Evolutionary conservation across 1,140 invertebrate species (phyloP).

Genomic region (Neotoxoptera formosana): DNA sequence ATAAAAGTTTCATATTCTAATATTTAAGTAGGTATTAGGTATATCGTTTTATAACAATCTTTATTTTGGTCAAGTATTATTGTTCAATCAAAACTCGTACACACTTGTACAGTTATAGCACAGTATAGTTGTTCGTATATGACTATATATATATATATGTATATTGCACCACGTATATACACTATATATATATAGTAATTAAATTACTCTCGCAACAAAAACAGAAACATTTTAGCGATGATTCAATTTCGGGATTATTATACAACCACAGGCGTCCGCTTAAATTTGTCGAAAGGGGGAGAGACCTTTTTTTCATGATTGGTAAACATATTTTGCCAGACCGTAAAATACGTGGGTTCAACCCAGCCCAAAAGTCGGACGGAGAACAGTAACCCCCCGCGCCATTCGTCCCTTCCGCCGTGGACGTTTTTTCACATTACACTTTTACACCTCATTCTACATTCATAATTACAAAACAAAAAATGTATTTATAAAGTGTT

Average conservation of each 20-base stretch:
- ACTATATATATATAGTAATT: background rate
- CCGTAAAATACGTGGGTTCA: background rate
- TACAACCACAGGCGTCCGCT: background rate
- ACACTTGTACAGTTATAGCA: background rate
- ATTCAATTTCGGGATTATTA: conserved; percentile 26
- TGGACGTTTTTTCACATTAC: background rate
- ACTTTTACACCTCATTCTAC: background rate
- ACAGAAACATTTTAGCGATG: background rate
- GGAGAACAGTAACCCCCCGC: background rate
- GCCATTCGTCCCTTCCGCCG: background rate
- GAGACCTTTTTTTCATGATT: background rate
- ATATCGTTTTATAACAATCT: background rate
- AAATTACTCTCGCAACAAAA: background rate
- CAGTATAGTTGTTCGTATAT: background rate
- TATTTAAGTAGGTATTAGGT: background rate
- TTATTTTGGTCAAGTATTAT: background rate
- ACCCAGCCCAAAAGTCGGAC: background rate
- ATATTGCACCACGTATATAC: background rate
- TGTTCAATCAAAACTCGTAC: background rate
- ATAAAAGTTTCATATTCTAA: background rate
- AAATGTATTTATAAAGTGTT: background rate
- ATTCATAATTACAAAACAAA: conserved; percentile 4
- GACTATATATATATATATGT: no score
- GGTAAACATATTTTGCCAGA: conserved; percentile 18
- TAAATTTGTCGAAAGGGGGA: background rate